Conservation (phyloP, 2,113 vertebrate species). For the Rhinopomastus cyanomelas region DNA sequence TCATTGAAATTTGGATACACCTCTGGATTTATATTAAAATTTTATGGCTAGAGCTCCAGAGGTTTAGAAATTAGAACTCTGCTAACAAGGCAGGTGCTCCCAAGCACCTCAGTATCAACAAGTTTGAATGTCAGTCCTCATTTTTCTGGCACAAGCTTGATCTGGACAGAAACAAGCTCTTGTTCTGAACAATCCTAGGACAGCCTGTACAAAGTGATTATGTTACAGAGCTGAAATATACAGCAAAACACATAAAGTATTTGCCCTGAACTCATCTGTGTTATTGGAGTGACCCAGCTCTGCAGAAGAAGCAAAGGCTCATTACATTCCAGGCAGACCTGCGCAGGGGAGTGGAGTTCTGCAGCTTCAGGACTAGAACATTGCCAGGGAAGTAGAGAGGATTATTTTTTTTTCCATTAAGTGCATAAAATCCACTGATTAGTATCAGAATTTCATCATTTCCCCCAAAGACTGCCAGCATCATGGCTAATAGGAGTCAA, state of each 20-base stretch:
- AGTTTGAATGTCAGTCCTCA: neutral
- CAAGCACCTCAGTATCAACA: neutral
- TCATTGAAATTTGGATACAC: neutral
- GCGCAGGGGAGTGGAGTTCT: fast-evolving
- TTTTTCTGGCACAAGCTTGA: neutral
- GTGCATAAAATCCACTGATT: neutral
- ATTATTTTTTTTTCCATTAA: neutral
- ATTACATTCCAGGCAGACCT: neutral
- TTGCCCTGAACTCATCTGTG: neutral
- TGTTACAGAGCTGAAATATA: neutral
- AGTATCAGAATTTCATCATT: neutral
- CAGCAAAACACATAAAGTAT: neutral
- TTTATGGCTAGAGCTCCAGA: neutral
- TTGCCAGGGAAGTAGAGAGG: neutral
- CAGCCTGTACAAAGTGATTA: neutral
- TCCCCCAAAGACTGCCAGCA: neutral
- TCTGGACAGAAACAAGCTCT: neutral
- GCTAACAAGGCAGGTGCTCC: neutral
- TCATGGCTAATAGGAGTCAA: neutral
- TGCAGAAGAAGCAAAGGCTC: neutral
- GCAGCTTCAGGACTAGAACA: neutral
- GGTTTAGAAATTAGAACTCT: neutral
- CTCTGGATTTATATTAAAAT: neutral
- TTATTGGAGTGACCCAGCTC: neutral
- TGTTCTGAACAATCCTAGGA: neutral